These are phyloP conservation scores for Cassiopea andromeda DNA, from an alignment of 30 jellyfish, hydroid and myxozoan species.

Conservation along the genomic window DNA sequence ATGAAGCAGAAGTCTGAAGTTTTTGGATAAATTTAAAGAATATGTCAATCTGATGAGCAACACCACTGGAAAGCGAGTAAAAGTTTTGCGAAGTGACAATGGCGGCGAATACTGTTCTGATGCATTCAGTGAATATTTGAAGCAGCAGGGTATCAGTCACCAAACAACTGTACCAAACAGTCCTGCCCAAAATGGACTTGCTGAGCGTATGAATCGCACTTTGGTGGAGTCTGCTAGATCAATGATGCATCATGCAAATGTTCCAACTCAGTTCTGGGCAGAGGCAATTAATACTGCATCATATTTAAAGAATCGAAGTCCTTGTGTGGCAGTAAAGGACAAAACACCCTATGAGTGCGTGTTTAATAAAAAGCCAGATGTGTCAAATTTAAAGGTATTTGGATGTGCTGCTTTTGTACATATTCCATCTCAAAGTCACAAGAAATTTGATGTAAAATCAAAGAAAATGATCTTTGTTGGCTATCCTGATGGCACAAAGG, in stretches of 20 bases:
- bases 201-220: slow-evolving; percentile 52
- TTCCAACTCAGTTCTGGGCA: slow-evolving; percentile 13
- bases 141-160: slow-evolving; percentile 22
- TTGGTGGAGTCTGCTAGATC: slow-evolving; percentile 32
- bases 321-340: slow-evolving; percentile 25
- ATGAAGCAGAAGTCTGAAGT: slow-evolving; percentile 45
- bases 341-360: slow-evolving; percentile 30
- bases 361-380: slow-evolving; percentile 13
- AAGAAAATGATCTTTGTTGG: slow-evolving; percentile 25
- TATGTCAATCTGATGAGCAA: slow-evolving; percentile 25
- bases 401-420: slow-evolving; percentile 53
- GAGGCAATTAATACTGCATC: slow-evolving; percentile 33
- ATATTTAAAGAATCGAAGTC: slow-evolving; percentile 28
- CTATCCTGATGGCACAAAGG: slow-evolving; percentile 29
- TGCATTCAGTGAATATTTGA: slow-evolving; percentile 3
- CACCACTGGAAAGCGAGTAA: slow-evolving; percentile 23
- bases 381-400: slow-evolving; percentile 6
- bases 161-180: slow-evolving; percentile 29
- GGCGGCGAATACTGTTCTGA: slow-evolving; percentile 40
- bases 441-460: slow-evolving; percentile 20
- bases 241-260: slow-evolving; percentile 42
- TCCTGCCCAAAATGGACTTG: slow-evolving; percentile 49
- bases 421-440: slow-evolving; percentile 7
- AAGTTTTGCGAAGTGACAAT: slow-evolving; percentile 51
- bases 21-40: slow-evolving; percentile 36